phyloP scores from a whole-genome alignment of 64 coral and sea anemone species.

The Montipora sp. region DNA sequence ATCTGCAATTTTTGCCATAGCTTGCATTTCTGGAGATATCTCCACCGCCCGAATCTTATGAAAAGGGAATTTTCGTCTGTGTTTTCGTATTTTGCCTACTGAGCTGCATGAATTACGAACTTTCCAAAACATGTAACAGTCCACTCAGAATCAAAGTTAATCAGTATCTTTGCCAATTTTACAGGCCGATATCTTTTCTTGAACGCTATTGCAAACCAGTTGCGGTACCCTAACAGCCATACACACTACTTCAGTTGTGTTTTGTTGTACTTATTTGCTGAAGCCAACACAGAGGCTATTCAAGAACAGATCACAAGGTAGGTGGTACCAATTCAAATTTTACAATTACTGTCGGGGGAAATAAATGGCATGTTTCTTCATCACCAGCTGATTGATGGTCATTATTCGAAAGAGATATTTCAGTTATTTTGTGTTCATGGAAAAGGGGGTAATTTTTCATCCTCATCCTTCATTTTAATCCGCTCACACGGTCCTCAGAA shows the following conservation, averaged over 20 bases:
- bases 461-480: background rate
- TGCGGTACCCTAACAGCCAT: slow-evolving; percentile 97
- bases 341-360: background rate
- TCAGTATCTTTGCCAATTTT: background rate
- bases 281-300: slow-evolving; percentile 97
- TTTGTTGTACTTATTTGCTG: slow-evolving; percentile 93
- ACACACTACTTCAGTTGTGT: slow-evolving; percentile 99
- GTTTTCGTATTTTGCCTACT: too few species aligned
- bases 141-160: background rate
- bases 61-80: too few species aligned
- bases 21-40: too few species aligned
- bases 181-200: slow-evolving; percentile 95
- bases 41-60: too few species aligned
- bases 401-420: too few species aligned
- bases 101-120: too few species aligned
- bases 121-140: too few species aligned
- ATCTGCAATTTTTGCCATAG: too few species aligned
- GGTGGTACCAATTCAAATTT: background rate
- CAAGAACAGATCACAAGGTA: slow-evolving; percentile 98
- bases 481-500: background rate
- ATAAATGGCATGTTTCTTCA: background rate
- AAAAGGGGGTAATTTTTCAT: too few species aligned
- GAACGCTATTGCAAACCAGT: slow-evolving; percentile 96
- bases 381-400: too few species aligned
- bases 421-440: too few species aligned